Evolutionary conservation across 2,888 invertebrate genomes (phyloP).

Genomic region (Geophilus truncorum): DNA sequence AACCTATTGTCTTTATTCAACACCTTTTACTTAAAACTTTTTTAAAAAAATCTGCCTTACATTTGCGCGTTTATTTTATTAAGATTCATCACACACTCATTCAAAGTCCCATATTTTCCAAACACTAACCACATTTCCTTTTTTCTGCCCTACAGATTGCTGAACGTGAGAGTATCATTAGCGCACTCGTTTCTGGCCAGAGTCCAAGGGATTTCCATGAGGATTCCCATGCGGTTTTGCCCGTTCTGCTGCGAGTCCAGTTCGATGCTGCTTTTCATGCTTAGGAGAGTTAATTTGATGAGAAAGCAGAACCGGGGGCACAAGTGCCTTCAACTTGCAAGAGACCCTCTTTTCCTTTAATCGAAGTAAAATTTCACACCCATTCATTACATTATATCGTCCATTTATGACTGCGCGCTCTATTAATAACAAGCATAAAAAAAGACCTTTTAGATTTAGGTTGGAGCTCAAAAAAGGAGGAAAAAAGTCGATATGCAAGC

Average conservation of each 20-base stretch:
- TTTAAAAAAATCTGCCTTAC: no score
- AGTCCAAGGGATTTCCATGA: conserved; percentile 10
- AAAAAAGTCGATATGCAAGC: not conserved
- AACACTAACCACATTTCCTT: not conserved
- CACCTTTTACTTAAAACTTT: no score
- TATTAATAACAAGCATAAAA: not conserved
- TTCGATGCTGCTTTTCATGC: not conserved
- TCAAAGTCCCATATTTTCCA: not conserved
- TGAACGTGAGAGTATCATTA: not conserved
- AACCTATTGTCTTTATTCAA: not conserved
- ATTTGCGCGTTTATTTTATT: not conserved
- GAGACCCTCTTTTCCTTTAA: not conserved
- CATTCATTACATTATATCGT: not conserved
- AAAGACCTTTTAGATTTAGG: not conserved
- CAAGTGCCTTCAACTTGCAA: not conserved
- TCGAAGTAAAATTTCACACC: not conserved
- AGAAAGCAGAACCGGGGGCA: not conserved
- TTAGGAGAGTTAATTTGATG: not conserved
- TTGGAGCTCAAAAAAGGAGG: not conserved
- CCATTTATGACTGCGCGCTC: not conserved
- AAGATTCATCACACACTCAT: not conserved
- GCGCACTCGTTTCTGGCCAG: not conserved
- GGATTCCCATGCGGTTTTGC: not conserved
- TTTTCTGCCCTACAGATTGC: not conserved
- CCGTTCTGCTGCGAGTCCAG: not conserved